Base-by-base conservation (phyloP, 2,797 vertebrate genomes). In the Dipus sagitta region DNA sequence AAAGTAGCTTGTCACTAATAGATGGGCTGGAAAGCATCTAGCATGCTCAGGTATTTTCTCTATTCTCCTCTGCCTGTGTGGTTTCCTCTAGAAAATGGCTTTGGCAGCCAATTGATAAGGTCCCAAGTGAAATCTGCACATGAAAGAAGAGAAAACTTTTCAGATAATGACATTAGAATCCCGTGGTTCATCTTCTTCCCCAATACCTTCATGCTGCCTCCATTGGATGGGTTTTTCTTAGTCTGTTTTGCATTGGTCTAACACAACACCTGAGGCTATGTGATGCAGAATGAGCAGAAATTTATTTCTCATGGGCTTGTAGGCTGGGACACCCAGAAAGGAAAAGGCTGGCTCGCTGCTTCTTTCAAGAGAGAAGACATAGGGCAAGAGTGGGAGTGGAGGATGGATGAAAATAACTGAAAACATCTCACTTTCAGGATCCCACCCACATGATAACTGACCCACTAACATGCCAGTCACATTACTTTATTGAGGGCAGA, bases 41-140 rank as follows among this genome's bases (percentile, higher is more conserved):
- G 91, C 7, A 0, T 47, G 26, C 21, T 24, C 74, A 0, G 21
- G 84, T 12, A 13, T 72, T 80, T 94, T 60, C 81, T 88, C 62
- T 70, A 67, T 70, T 80, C 52, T 89, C n/a, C 17, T 79, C 64
- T 80, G 42, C 18, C 75, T n/a, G 47, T 83, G 28, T 71, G 77
- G 92, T 80, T 78, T 47, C 0, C 28, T 79, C 71, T 47, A 42
- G 68, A 90, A 96, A 84, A 85, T n/a, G 76, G n/a, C 70, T 88
- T 88, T 81, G 82, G 17, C 70, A 64, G 52, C 30, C 26, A 54
- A 42, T 65, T 92, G 87, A 89, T 81, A 92, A 93, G 89, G 38
- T 91, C 71, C 5, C 26, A 26, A 75, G 38, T 81, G 62, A 95
- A 90, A 88, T 93, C 47, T 75, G 76, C 75, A 62, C 47, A 47